Base-by-base conservation (phyloP, 2,113 vertebrate genomes). In the Odobenus rosmarus region DNA sequence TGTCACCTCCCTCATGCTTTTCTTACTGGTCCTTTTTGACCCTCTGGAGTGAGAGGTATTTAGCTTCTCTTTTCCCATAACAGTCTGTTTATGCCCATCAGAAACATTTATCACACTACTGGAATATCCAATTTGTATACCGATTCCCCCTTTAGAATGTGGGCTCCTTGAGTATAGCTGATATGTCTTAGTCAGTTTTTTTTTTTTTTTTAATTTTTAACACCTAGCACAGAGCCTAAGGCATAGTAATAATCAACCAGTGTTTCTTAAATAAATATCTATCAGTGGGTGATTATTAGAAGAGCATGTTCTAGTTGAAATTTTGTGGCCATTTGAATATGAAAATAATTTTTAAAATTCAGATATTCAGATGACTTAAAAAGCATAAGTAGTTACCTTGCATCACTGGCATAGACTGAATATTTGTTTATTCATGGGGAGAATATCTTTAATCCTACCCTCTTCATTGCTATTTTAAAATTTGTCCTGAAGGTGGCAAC, bases 401-500 rank as follows among this genome's bases (percentile, higher is more conserved):
- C 51, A 89, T 10, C 28, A 86, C 23, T 72, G 80, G 11, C 57
- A 6, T 10, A 55, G 12, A 28, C 61, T 92, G 61, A 95, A 95
- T 97, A 96, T 18, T 77, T 77, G 42, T 88, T 57, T 26, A 92
- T 93, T 83, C 26, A 42, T 31, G 28, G 4, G 91, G 90, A 92
- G 76, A 96, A 62, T 18, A 24, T 23, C 5, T 91, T 71, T 51
- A 23, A 11, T 15, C 5, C 23, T 10, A 59, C 11, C 7, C 1
- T 80, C 94, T 26, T 67, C 95, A 69, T 23, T 95, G 97, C 89
- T 92, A 59, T 91, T 53, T 93, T 89, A 95, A 8, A 26, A 26
- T 98, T 92, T 96, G 79, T 33, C 98, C 99, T 98, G 98, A 98
- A 99, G 99, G 97, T 99, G 99, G 99, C 99, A 99, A 98, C 97